Conservation (phyloP, 2,113 vertebrate genomes). For the Pogona vitticeps region DNA sequence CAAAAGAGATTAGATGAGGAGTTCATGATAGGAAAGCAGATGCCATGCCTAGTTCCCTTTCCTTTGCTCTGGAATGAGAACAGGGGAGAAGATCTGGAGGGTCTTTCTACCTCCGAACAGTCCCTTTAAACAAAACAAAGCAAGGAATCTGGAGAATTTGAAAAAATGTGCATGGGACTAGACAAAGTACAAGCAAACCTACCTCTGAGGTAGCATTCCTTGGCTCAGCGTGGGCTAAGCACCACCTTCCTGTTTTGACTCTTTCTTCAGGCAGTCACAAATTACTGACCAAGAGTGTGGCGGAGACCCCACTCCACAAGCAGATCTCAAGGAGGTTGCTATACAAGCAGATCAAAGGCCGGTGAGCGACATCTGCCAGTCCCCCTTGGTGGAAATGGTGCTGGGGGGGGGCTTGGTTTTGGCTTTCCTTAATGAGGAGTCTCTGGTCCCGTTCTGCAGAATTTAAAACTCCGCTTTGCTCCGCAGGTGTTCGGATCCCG, state of each 20-base stretch:
- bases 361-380: conserved; percentile 75
- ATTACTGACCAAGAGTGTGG: conserved; percentile 88
- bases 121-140: too few species aligned
- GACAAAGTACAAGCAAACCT: not conserved
- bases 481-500: conserved; percentile 81
- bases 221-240: not conserved
- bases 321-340: conserved; percentile 88
- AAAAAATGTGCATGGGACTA: too few species aligned
- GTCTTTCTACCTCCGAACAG: not conserved
- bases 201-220: not conserved
- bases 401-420: too few species aligned
- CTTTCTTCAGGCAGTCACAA: conserved; percentile 77
- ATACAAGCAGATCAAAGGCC: conserved; percentile 86
- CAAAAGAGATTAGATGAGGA: not conserved
- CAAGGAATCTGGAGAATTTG: too few species aligned
- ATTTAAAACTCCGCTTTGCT: conserved; percentile 3
- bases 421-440: too few species aligned
- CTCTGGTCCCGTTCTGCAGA: not conserved
- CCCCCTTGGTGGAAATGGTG: too few species aligned
- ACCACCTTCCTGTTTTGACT: too few species aligned
- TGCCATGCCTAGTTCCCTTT: not conserved
- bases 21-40: not conserved
- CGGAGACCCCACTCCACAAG: conserved; percentile 91
- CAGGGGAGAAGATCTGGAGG: not conserved
- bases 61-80: not conserved